phyloP scores from a whole-genome alignment of 2,888 invertebrate genomes.

The Cosmorhoe ocellata region DNA sequence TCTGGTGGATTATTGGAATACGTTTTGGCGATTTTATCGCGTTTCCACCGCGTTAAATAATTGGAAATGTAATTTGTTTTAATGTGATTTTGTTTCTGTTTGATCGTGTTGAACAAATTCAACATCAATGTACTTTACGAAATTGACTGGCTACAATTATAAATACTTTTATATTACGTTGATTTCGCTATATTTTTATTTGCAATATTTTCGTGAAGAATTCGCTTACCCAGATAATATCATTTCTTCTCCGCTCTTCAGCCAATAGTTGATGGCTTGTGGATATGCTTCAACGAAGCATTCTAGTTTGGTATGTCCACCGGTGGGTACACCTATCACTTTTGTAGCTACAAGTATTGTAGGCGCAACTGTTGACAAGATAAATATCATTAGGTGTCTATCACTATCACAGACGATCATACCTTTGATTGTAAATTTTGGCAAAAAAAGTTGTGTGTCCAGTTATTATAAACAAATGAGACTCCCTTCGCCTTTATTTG shows the following conservation, averaged over 20 bases:
- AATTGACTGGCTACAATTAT: conserved; percentile 4
- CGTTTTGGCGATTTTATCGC: conserved; percentile 33
- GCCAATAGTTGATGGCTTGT: conserved; percentile 86
- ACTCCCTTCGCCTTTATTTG: too few species aligned
- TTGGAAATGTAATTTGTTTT: conserved; percentile 30
- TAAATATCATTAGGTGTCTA: too few species aligned
- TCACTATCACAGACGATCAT: too few species aligned
- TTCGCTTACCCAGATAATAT: conserved; percentile 83
- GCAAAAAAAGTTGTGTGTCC: too few species aligned
- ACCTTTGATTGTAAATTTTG: too few species aligned
- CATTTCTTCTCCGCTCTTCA: conserved; percentile 84
- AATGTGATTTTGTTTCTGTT: conserved; percentile 20
- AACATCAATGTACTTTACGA: conserved; percentile 11
- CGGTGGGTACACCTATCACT: conserved; percentile 85
- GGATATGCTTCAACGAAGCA: conserved; percentile 87
- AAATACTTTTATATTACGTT: too few species aligned
- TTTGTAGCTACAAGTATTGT: conserved; percentile 85
- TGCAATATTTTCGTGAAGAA: too few species aligned
- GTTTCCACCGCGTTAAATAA: conserved; percentile 28
- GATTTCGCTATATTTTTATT: not conserved
- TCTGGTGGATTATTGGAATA: conserved; percentile 32
- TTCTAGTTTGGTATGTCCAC: conserved; percentile 83
- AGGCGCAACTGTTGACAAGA: conserved; percentile 82
- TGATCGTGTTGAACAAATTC: conserved; percentile 21
- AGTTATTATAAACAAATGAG: too few species aligned